phyloP scores from a whole-genome alignment of 37 sponge, comb jelly and placozoan species.

The Geodia barretti region DNA sequence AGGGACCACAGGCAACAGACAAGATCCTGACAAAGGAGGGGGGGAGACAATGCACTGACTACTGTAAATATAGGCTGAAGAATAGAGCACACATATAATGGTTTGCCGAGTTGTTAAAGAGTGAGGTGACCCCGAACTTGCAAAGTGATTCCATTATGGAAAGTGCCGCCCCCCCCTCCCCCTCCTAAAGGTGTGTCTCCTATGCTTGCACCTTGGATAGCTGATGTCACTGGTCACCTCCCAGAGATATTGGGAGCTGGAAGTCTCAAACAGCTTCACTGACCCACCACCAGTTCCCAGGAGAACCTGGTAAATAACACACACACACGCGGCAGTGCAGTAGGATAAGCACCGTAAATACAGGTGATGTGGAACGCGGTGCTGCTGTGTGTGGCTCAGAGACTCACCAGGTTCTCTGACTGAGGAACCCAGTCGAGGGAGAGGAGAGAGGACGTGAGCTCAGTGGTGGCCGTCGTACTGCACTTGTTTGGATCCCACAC shows the following conservation, averaged over 20 bases:
- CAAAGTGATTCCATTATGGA: too few species aligned
- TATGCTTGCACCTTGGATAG: conserved; percentile 48
- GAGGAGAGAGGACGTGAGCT: conserved; percentile 50
- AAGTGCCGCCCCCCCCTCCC: too few species aligned
- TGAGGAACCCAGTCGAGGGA: conserved; percentile 81
- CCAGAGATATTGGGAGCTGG: conserved; percentile 15
- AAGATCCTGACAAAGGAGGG: conserved; percentile 29
- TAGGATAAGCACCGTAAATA: too few species aligned
- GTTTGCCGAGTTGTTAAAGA: not conserved
- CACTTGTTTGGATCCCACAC: conserved; percentile 44
- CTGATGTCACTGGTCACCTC: conserved; percentile 46
- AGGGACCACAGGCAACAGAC: conserved; percentile 52
- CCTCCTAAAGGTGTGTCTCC: too few species aligned
- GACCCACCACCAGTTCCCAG: conserved; percentile 45
- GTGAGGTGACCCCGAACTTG: not conserved
- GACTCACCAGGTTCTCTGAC: conserved; percentile 41
- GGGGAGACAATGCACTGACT: not conserved
- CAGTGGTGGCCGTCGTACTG: conserved; percentile 35
- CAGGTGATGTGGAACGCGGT: too few species aligned
- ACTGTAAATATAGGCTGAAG: too few species aligned
- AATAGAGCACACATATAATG: too few species aligned
- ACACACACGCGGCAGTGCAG: too few species aligned
- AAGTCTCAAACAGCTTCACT: conserved; percentile 58
- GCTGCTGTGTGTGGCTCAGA: not conserved
- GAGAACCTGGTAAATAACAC: too few species aligned